Base-by-base conservation (phyloP, 2,797 vertebrate genomes). In the Molossus alvarezi region DNA sequence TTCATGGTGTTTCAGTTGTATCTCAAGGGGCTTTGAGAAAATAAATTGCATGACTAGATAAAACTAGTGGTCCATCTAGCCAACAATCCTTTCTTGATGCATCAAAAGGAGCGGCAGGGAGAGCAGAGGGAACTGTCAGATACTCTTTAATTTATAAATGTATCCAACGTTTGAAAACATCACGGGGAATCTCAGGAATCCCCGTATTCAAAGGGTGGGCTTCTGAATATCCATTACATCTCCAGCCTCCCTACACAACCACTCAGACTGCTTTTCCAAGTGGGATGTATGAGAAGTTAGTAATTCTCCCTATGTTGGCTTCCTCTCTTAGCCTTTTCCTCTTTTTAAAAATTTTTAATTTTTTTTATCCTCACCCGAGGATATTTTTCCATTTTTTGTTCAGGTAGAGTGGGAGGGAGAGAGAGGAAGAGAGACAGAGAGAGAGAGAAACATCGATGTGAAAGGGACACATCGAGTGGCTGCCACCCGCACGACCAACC, bases 81-180 rank as follows among this genome's bases (percentile, higher is more conserved):
- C 17, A 55, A 71, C 79, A 86, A 45, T 14, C 69, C 33, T 76
- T 55, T 11, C 82, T 18, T 15, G 17, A 4, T 17, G 91, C 45
- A 72, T 41, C 58, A 65, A 65, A 64, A 65, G 80, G 76, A 72
- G 6, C 6, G 57, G 45, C 2, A 57, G 57, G 76, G 48, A 65
- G 8, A 76, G 5, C 29, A 91, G 73, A 72, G 15, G 20, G 80
- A 33, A 69, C 23, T 20, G 12, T 37, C 75, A 73, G 51, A 37
- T 27, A 88, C 37, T 13, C 12, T 84, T 73, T 75, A 51, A 90
- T 83, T 51, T 71, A 71, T n/a, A 81, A 33, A 69, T 64, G 79
- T 72, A 51, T 15, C 13, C 10, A 9, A 55, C 48, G 69, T 72
- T 90, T 91, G 64, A 96, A 95, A 92, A 83, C 12, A 58, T 18